Evolutionary conservation across 1,140 invertebrate genomes (phyloP), one percentile per base, ranked within the genome.

Genomic region (Hydropsyche tenuis): DNA sequence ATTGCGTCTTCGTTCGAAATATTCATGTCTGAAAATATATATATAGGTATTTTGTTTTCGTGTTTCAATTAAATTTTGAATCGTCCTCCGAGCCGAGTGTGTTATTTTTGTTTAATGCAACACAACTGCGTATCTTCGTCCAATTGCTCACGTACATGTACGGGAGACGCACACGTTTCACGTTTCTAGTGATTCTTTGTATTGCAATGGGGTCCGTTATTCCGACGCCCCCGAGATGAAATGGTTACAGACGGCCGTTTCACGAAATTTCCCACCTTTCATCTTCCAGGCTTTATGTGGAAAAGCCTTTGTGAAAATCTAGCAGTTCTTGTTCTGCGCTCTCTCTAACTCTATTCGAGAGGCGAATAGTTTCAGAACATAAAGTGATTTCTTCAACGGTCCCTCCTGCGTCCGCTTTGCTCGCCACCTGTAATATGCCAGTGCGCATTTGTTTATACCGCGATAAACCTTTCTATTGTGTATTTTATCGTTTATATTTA

Each of bases 161-260:
- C 30, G 30, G 9, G 9, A 37, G 30, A 37, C 30, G 3, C n/a
- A 6, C 11, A 42, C 37, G 23, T 12, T 63, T 63, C 18, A 27
- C 25, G 23, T 65, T 51, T 51, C 27, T 42, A 43, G 63, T 16
- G n/a, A 56, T 56, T 70, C 51, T 70, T 46, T 51, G 68, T 70
- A 65, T 65, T 45, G 63, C 63, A 43, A 45, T 23, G 45, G 51
- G 30, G 18, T 45, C 37, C 42, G 30, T 70, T 70, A 70, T 70
- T 70, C 48, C 23, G 68, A 69, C 51, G 48, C 25, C 27, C 16
- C 68, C 23, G 68, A 70, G 68, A 70, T 70, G 68, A 70, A 70
- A 70, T 43, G 68, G 68, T 70, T 70, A 42, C 68, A 56, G 68
- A 56, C 68, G 68, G 68, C 68, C 68, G 48, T 56, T 56, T 70